Percentiles rank a stretch among this genome's conserved stretches.
phyloP scores from a whole-genome alignment of 2,888 invertebrate genomes.

The Blera fallax region DNA sequence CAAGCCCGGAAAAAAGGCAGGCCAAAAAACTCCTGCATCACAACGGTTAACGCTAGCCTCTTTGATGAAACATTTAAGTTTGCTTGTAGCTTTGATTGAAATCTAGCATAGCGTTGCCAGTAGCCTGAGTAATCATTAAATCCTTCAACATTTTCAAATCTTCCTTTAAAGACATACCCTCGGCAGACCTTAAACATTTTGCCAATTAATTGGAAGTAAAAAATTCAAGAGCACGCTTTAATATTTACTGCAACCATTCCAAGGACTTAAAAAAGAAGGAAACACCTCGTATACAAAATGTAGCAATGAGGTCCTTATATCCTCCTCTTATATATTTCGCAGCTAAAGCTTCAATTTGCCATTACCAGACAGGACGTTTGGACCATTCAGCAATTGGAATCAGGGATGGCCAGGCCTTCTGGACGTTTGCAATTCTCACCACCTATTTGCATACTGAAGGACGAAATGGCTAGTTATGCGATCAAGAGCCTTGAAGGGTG shows the following conservation, averaged over 20 bases:
- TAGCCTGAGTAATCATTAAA: no score
- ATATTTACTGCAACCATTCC: neutral
- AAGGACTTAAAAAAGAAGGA: neutral
- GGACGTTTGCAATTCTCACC: slow-evolving; percentile 5
- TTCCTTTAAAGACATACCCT: no score
- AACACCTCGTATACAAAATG: neutral
- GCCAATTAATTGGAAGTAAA: no score
- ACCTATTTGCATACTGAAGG: slow-evolving; percentile 22
- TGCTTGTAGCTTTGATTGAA: no score
- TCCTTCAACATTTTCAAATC: no score
- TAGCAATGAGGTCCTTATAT: neutral
- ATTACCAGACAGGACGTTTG: slow-evolving; percentile 26
- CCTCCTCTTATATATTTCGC: neutral
- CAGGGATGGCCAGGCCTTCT: neutral
- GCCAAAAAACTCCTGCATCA: no score
- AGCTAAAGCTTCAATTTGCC: neutral
- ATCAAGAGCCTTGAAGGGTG: slow-evolving; percentile 34
- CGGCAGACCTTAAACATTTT: no score
- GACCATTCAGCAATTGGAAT: slow-evolving; percentile 21
- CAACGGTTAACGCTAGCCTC: no score
- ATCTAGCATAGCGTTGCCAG: no score
- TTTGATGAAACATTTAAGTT: no score
- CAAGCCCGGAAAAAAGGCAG: no score
- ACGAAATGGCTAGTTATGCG: slow-evolving; percentile 46
- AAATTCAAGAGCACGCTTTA: no score